Percentiles rank a stretch among this genome's conserved stretches.
Evolutionary conservation across 2,888 invertebrate genomes (phyloP).

Genomic region (Lepidochitona cinerea): DNA sequence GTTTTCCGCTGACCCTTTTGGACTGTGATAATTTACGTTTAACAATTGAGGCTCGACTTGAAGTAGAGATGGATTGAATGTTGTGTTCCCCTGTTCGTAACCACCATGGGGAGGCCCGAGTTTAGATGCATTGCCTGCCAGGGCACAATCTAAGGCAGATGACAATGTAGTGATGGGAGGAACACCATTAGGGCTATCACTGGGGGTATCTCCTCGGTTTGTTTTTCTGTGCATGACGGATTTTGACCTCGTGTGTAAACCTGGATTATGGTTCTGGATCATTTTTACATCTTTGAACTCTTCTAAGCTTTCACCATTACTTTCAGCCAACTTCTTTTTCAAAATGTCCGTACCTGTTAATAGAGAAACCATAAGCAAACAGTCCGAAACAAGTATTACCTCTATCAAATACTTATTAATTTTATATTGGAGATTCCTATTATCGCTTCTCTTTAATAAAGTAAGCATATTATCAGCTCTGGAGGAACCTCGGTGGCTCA

Average conservation of each 20-base stretch:
- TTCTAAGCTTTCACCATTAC: slow-evolving; percentile 44
- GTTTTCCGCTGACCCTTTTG: neutral
- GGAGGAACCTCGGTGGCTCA: too few relatives aligned
- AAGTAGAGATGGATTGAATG: neutral
- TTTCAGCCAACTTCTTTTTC: slow-evolving; percentile 60
- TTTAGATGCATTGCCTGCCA: slow-evolving; percentile 17
- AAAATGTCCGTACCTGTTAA: slow-evolving; percentile 66
- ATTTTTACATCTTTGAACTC: slow-evolving; percentile 46
- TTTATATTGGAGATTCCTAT: too few relatives aligned
- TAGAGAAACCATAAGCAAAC: too few relatives aligned
- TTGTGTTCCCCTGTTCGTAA: neutral
- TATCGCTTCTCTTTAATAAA: too few relatives aligned
- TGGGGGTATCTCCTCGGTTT: neutral
- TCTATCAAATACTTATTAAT: too few relatives aligned
- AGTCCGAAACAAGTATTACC: too few relatives aligned
- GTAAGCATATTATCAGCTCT: too few relatives aligned
- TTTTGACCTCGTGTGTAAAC: neutral
- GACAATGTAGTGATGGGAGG: slow-evolving; percentile 19
- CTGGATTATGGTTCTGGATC: slow-evolving; percentile 55
- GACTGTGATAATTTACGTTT: neutral
- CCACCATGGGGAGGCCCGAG: neutral
- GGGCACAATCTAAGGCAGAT: slow-evolving; percentile 25
- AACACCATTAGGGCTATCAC: neutral
- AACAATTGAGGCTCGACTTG: neutral
- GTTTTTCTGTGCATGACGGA: slow-evolving; percentile 25